These are phyloP conservation scores for Lamellibrachia satsuma DNA, from an alignment of 2,888 invertebrate genomes.

Conservation along the genomic window DNA sequence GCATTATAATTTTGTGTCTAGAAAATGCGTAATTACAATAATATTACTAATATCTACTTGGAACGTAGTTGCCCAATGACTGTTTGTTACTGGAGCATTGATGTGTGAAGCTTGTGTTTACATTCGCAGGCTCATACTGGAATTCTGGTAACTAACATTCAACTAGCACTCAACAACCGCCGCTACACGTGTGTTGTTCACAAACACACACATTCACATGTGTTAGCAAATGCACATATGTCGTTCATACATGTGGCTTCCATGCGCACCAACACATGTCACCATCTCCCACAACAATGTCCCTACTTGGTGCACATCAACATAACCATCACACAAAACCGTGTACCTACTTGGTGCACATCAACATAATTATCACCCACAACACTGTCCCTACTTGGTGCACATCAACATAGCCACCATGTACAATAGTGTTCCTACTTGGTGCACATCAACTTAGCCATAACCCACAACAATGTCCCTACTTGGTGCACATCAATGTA, in stretches of 20 bases:
- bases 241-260: not conserved
- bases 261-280: not conserved
- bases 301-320: not conserved
- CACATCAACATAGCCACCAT: not conserved
- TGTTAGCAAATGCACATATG: not conserved
- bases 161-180: not conserved
- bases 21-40: not conserved
- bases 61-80: not conserved
- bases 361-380: no score
- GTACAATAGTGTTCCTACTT: no score
- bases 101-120: not conserved
- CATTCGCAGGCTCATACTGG: not conserved
- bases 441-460: no score
- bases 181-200: not conserved
- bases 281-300: not conserved
- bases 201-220: not conserved
- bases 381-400: no score
- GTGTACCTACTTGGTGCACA: not conserved
- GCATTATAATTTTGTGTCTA: not conserved
- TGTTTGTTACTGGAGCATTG: not conserved
- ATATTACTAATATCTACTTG: not conserved
- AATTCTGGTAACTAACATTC: slow-evolving; percentile 17
- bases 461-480: no score
- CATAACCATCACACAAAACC: not conserved
- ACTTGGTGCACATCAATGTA: no score